phyloP scores from a whole-genome alignment of 2,113 vertebrate genomes.

The Muntiacus muntjak region DNA sequence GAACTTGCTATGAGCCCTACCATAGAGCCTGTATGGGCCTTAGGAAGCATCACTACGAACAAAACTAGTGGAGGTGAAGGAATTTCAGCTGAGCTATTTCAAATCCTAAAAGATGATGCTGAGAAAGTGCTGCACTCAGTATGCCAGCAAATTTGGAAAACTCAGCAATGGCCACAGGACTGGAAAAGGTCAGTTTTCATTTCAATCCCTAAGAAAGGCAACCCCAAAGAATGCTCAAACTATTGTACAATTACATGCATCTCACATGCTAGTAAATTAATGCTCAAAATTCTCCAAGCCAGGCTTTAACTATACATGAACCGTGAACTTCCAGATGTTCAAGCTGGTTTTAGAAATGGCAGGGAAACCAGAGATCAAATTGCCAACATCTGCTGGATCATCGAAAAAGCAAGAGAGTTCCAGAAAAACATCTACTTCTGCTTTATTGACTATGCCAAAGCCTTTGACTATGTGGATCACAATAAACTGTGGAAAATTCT shows the following conservation, averaged over 20 bases:
- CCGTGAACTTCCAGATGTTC: neutral
- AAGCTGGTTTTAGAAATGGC: neutral
- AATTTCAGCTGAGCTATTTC: neutral
- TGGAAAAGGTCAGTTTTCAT: neutral
- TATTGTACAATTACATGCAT: neutral
- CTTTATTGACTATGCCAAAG: neutral
- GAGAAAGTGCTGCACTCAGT: neutral
- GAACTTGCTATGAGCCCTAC: neutral
- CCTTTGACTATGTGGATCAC: neutral
- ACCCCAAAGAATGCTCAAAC: neutral
- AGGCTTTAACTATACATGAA: neutral
- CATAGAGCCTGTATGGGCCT: neutral
- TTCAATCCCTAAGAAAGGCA: neutral
- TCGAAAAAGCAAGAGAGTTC: neutral
- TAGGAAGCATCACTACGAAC: neutral
- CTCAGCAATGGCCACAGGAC: neutral
- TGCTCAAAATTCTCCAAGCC: neutral
- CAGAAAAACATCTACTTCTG: neutral
- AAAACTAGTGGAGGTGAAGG: neutral
- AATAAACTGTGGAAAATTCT: neutral
- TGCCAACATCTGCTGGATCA: neutral
- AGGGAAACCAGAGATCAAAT: neutral
- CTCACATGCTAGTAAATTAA: neutral
- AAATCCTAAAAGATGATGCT: neutral
- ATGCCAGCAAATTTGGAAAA: neutral